Evolutionary conservation across 2,797 vertebrate species (phyloP), one percentile per base, ranked within the genome.

Genomic region (Hyperoplus lanceolatus): DNA sequence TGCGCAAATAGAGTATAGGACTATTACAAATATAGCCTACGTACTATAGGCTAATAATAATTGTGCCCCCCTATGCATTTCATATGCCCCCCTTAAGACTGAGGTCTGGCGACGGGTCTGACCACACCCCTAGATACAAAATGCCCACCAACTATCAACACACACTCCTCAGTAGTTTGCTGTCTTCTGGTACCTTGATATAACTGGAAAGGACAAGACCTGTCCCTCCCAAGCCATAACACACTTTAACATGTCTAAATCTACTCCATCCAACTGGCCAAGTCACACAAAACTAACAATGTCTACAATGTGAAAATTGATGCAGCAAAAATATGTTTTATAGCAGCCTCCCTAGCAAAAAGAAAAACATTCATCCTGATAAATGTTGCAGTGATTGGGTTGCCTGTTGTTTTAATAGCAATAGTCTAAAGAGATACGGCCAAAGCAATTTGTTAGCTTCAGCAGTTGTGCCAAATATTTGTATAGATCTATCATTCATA

Each of bases 361-460:
- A 85, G 56, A 67, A 79, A 79, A 72, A 77, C 56, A 77, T 58
- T 73, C 1, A 39, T 49, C 43, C 53, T 50, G 64, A 73, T 74
- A 58, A 56, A 82, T 84, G 82, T n/a, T 72, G 51, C 65, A 45
- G 51, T 55, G 78, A 75, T 86, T 71, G 60, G 39, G 21, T 64
- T 15, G n/a, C 58, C 15, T 80, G 75, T 84, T 86, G 58, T 78
- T 86, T 70, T 78, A 82, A 75, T 79, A 81, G 78, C 48, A 51
- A 50, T 54, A 68, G 36, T 73, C 61, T 46, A 38, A 62, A 65
- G 65, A 81, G 66, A 86, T 51, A 81, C 36, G 87, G 83, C 71
- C 77, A 80, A 64, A 68, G 60, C 63, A 6, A 89, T 90, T 85
- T 82, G 65, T 81, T 77, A 75, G 42, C 43, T 46, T 70, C 65